Evolutionary conservation across 2,797 vertebrate species (phyloP).

Genomic region (Antennarius maculatus): DNA sequence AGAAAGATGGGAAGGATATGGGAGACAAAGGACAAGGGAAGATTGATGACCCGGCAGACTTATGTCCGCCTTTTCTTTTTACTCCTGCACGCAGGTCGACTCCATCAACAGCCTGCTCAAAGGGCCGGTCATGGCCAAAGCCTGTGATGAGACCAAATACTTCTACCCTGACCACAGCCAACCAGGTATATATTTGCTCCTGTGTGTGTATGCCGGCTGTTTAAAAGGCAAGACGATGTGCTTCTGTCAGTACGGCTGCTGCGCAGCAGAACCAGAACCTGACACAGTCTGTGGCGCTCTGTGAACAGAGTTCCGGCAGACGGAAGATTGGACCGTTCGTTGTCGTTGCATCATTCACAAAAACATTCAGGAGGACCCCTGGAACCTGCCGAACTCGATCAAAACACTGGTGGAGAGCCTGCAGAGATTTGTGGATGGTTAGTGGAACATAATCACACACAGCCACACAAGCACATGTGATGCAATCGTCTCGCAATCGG

Average conservation of each 20-base stretch:
- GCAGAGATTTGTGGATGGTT: constrained; percentile 94
- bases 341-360: constrained; percentile 90
- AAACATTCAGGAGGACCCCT: constrained; percentile 97
- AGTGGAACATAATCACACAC: constrained; percentile 44
- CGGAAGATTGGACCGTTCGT: constrained; percentile 90
- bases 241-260: neutral
- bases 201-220: constrained; percentile 23
- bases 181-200: constrained; percentile 82
- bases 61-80: constrained; percentile 30
- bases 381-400: constrained; percentile 98
- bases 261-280: neutral
- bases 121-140: constrained; percentile 91
- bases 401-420: constrained; percentile 94
- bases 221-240: neutral
- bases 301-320: constrained; percentile 91
- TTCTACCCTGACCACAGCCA: constrained; percentile 94
- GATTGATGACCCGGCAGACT: constrained; percentile 22
- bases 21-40: neutral
- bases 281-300: constrained; percentile 14
- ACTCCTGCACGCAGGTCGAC: constrained; percentile 87
- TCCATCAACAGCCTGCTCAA: constrained; percentile 95
- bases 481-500: constrained; percentile 1
- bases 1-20: neutral
- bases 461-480: neutral
- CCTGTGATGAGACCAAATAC: constrained; percentile 96